Evolutionary conservation across 2,888 invertebrate species (phyloP).

Genomic region (Hypena proboscidalis): DNA sequence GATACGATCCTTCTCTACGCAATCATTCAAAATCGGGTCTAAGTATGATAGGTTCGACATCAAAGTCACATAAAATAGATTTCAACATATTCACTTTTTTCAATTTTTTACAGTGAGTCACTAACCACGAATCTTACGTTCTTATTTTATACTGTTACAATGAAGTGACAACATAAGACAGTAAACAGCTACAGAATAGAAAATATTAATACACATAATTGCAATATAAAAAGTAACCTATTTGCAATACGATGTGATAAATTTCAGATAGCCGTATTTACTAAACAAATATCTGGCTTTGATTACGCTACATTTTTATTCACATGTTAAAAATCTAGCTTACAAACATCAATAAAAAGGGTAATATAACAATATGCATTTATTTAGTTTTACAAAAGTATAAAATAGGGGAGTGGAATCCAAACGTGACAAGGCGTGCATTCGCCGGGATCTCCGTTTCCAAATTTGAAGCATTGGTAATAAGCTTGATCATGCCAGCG

Average conservation of each 20-base stretch:
- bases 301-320: background rate
- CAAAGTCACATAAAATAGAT: constrained; percentile 22
- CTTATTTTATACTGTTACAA: too few species aligned
- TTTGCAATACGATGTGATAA: too few species aligned
- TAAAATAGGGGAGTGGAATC: constrained; percentile 59
- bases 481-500: constrained; percentile 79
- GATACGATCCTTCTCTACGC: constrained; percentile 48
- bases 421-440: constrained; percentile 73
- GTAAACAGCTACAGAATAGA: too few species aligned
- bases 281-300: too few species aligned
- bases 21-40: constrained; percentile 35
- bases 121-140: too few species aligned
- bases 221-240: background rate
- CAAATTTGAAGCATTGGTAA: constrained; percentile 74
- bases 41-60: constrained; percentile 22
- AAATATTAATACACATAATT: too few species aligned
- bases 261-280: too few species aligned
- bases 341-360: constrained; percentile 20
- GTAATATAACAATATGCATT: constrained; percentile 43
- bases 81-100: constrained; percentile 13
- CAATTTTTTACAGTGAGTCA: background rate
- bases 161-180: too few species aligned
- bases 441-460: constrained; percentile 53
- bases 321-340: background rate
- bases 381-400: constrained; percentile 50